These are phyloP conservation scores for Saccostrea echinata DNA, from an alignment of 1,140 invertebrate species.

Conservation along the genomic window DNA sequence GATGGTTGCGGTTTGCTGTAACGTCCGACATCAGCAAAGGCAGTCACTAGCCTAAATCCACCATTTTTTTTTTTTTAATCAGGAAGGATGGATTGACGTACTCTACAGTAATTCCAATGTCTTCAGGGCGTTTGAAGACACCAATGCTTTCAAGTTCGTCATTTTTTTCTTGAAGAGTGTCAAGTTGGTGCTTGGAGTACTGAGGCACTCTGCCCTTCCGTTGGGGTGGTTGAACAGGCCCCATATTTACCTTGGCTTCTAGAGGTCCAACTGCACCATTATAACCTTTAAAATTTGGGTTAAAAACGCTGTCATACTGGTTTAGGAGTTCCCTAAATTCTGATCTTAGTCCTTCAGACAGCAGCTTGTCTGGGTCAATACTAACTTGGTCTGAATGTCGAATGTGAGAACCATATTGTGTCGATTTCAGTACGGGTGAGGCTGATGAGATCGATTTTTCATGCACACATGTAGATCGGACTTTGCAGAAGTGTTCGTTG, in stretches of 20 bases:
- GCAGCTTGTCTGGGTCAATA: conserved; percentile 59
- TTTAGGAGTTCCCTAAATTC: conserved; percentile 48
- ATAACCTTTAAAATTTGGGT: conserved; percentile 55
- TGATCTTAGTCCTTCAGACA: conserved; percentile 26
- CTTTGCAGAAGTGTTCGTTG: conserved; percentile 61
- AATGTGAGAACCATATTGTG: neutral
- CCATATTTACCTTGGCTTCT: conserved; percentile 63
- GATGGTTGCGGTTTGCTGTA: no score
- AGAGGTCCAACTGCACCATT: conserved; percentile 60
- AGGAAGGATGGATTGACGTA: no score
- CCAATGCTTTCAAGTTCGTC: no score
- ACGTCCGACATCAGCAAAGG: no score
- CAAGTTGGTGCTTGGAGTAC: no score
- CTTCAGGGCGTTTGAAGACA: no score
- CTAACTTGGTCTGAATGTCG: conserved; percentile 10
- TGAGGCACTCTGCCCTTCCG: no score
- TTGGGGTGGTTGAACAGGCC: conserved; percentile 62
- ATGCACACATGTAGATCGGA: neutral
- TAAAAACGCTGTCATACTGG: conserved; percentile 56
- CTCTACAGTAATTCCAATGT: no score
- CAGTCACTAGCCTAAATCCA: no score
- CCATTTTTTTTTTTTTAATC: no score
- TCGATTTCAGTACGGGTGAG: neutral
- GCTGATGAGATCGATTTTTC: neutral
- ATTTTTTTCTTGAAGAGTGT: no score